Evolutionary conservation across 2,113 vertebrate genomes (phyloP).

Genomic region (Nannospalax galili): DNA sequence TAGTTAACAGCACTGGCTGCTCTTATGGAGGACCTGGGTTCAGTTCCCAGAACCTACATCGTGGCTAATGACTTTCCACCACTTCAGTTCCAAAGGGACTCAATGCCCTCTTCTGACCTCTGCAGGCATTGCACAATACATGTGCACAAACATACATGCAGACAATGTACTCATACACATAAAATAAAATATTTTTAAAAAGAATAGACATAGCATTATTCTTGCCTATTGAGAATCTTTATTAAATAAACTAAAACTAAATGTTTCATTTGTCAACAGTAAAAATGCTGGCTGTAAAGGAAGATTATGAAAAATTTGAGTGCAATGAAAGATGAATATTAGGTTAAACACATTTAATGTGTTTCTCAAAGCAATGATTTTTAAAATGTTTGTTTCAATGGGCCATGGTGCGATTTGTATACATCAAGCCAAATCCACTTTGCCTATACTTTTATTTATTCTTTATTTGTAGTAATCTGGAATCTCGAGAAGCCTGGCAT

Average conservation of each 20-base stretch:
- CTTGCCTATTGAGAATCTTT: background rate
- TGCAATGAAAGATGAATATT: background rate
- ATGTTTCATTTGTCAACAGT: background rate
- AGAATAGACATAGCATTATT: background rate
- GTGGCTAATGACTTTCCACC: no score
- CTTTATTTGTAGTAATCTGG: background rate
- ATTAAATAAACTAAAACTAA: constrained; percentile 40
- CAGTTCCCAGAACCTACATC: no score
- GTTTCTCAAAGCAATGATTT: constrained; percentile 17
- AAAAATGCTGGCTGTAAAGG: background rate
- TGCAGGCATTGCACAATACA: no score
- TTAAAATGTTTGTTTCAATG: background rate
- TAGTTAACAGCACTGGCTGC: no score
- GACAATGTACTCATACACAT: no score
- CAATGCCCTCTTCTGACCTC: no score
- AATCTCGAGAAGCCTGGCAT: background rate
- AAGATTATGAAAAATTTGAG: background rate
- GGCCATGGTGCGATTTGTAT: background rate
- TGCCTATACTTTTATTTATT: background rate
- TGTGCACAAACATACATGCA: no score
- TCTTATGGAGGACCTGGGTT: no score
- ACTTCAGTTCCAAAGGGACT: no score
- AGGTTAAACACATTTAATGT: constrained; percentile 26
- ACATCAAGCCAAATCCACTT: background rate
- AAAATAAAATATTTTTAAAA: no score